phyloP scores from a whole-genome alignment of 1,140 invertebrate genomes.

The Temnothorax curvispinosus region DNA sequence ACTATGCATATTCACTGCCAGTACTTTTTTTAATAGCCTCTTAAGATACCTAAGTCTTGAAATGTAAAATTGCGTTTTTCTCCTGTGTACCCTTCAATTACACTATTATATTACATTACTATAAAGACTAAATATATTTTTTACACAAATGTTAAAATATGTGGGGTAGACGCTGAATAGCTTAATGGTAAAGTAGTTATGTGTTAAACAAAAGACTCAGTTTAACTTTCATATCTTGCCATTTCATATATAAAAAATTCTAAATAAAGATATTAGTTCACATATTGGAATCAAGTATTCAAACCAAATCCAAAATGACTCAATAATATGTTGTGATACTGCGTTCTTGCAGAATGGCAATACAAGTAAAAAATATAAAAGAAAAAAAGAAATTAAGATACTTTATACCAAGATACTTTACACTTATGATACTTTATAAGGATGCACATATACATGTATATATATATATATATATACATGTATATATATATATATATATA shows the following conservation, averaged over 20 bases:
- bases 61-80: too few species aligned
- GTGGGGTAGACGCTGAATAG: not conserved
- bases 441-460: not conserved
- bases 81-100: not conserved
- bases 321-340: not conserved
- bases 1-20: too few species aligned
- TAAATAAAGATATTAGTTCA: not conserved
- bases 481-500: too few species aligned
- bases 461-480: too few species aligned
- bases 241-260: not conserved
- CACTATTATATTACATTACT: not conserved
- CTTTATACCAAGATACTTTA: too few species aligned
- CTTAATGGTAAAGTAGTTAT: not conserved
- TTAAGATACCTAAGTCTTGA: too few species aligned
- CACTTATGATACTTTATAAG: not conserved
- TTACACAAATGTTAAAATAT: not conserved
- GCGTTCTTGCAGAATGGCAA: not conserved
- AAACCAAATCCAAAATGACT: not conserved
- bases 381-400: not conserved
- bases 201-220: not conserved
- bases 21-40: too few species aligned
- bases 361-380: not conserved
- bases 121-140: not conserved
- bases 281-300: not conserved
- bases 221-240: not conserved